Conservation (phyloP, 1,140 invertebrate species). For the Calliphora vicina region DNA sequence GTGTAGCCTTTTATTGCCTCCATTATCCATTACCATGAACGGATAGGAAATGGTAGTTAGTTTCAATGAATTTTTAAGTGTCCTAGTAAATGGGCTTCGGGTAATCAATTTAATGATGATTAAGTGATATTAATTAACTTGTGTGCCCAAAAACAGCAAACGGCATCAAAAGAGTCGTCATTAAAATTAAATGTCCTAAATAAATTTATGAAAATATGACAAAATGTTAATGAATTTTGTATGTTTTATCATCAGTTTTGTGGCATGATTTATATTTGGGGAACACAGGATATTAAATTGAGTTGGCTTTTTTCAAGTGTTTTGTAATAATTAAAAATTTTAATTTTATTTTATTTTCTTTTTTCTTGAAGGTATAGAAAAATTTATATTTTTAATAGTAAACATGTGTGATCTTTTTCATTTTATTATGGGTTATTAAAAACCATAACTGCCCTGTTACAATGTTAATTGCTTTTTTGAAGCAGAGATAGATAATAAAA, state of each 20-base stretch:
- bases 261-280: too few relatives aligned
- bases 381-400: background rate
- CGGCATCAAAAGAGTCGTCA: background rate
- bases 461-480: too few relatives aligned
- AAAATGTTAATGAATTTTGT: background rate
- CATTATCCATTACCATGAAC: background rate
- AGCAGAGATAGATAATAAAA: too few relatives aligned
- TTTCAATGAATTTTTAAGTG: background rate
- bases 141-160: background rate
- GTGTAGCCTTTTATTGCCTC: background rate
- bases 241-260: too few relatives aligned
- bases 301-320: too few relatives aligned
- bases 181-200: background rate
- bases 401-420: too few relatives aligned
- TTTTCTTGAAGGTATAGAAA: too few relatives aligned
- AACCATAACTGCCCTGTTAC: too few relatives aligned
- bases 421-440: too few relatives aligned
- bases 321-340: too few relatives aligned
- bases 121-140: background rate
- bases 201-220: background rate
- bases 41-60: background rate
- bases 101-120: constrained; percentile 6
- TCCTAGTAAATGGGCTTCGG: background rate
- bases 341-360: too few relatives aligned
- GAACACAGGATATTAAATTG: too few relatives aligned